These are phyloP conservation scores for Drosophila murphyi DNA, from an alignment of 1,140 invertebrate genomes.

Conservation along the genomic window DNA sequence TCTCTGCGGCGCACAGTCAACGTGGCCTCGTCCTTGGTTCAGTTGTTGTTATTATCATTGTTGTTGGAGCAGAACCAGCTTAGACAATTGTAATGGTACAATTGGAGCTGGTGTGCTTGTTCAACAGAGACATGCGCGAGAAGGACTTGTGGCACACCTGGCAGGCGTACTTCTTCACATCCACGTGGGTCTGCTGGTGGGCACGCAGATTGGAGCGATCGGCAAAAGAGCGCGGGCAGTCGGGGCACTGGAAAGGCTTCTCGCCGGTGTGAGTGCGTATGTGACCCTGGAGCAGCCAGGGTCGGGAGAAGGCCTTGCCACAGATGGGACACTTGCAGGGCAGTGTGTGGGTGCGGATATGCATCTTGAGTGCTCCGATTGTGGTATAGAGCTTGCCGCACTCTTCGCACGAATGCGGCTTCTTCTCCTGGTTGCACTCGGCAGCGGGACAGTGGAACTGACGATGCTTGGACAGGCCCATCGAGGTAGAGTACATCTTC, in stretches of 20 bases:
- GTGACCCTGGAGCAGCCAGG: slow-evolving; percentile 98
- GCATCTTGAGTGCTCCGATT: slow-evolving; percentile 88
- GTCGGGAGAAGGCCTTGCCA: slow-evolving; percentile 98
- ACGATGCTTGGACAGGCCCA: slow-evolving; percentile 96
- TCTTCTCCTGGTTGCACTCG: slow-evolving; percentile 85
- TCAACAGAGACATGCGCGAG: slow-evolving; percentile 96
- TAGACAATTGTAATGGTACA: slow-evolving; percentile 82
- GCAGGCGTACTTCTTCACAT: slow-evolving; percentile 86
- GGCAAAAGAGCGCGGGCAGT: slow-evolving; percentile 97
- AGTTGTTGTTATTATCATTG: neutral
- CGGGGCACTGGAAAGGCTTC: slow-evolving; percentile 97
- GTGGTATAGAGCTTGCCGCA: slow-evolving; percentile 86
- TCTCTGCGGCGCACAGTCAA: slow-evolving; percentile 4
- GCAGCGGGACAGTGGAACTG: slow-evolving; percentile 95
- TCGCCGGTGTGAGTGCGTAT: slow-evolving; percentile 95
- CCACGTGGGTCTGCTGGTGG: slow-evolving; percentile 88
- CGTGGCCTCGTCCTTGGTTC: neutral
- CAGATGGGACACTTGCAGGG: slow-evolving; percentile 98
- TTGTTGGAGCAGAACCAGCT: slow-evolving; percentile 12
- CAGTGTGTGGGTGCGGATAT: slow-evolving; percentile 92
- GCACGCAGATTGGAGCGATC: slow-evolving; percentile 93
- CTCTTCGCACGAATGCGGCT: slow-evolving; percentile 85
- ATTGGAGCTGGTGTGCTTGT: slow-evolving; percentile 90
- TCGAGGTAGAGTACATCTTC: slow-evolving; percentile 98
- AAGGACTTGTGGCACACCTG: slow-evolving; percentile 86